These are phyloP conservation scores for Copidosoma floridanum DNA, from an alignment of 1,140 invertebrate genomes.

Conservation along the genomic window DNA sequence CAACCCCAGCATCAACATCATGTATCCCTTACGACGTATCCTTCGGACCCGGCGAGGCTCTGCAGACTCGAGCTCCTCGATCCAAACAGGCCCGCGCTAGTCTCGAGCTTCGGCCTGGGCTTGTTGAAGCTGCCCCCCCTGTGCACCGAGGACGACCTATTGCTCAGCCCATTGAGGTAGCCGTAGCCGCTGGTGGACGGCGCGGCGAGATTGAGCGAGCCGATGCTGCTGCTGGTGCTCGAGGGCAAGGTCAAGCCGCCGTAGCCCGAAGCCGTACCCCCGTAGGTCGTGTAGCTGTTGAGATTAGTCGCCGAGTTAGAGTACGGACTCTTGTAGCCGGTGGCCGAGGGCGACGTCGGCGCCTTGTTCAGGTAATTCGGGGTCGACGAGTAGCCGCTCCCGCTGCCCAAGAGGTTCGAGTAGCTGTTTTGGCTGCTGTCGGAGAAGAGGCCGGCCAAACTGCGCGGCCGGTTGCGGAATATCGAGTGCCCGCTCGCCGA, in stretches of 20 bases:
- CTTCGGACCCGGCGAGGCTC: conserved; percentile 64
- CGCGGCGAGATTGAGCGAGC: conserved; percentile 41
- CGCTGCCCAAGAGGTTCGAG: conserved; percentile 40
- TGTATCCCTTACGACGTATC: conserved; percentile 62
- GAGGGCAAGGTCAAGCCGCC: conserved; percentile 58
- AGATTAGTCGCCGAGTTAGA: conserved; percentile 51
- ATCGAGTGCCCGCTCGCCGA: conserved; percentile 54
- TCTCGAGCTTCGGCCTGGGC: conserved; percentile 40
- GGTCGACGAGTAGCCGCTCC: conserved; percentile 41
- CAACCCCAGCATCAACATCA: no score
- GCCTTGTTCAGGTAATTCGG: conserved; percentile 18
- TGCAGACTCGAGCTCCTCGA: conserved; percentile 55
- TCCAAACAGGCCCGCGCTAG: conserved; percentile 29
- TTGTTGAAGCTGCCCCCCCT: conserved; percentile 48
- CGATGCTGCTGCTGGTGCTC: conserved; percentile 58
- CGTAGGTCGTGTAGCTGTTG: conserved; percentile 64
- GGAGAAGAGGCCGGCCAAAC: conserved; percentile 49
- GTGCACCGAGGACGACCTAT: conserved; percentile 31
- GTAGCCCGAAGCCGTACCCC: conserved; percentile 62
- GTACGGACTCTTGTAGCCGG: conserved; percentile 36
- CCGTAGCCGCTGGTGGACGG: conserved; percentile 45
- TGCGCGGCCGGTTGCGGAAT: conserved; percentile 54
- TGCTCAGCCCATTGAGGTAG: conserved; percentile 41
- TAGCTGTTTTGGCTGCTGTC: conserved; percentile 47
- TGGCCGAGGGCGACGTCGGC: conserved; percentile 31